Conservation (phyloP, 2,113 vertebrate species). For the Phrynosoma platyrhinos region DNA sequence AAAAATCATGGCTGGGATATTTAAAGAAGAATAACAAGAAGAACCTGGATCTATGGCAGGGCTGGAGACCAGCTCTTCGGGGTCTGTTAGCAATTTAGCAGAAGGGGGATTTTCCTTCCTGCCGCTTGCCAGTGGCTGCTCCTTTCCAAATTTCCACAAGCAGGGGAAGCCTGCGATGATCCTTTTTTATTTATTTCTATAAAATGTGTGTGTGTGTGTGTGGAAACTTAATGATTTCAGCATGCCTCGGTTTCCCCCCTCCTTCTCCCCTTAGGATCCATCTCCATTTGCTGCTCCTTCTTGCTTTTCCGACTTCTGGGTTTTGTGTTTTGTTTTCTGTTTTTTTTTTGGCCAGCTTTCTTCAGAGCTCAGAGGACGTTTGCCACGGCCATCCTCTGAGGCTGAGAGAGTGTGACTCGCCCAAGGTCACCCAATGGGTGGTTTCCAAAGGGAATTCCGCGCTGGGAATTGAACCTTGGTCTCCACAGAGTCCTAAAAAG, state of each 20-base stretch:
- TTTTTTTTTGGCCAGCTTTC: no score
- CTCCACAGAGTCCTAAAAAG: no score
- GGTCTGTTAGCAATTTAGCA: constrained; percentile 81
- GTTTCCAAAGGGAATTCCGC: no score
- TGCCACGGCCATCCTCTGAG: no score
- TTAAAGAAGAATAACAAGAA: constrained; percentile 66
- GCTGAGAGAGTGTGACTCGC: no score
- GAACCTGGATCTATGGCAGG: constrained; percentile 59
- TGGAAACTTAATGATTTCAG: constrained; percentile 79
- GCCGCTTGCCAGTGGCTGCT: constrained; percentile 78
- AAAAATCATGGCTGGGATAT: constrained; percentile 47
- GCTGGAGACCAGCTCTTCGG: constrained; percentile 56
- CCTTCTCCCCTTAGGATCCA: constrained; percentile 15
- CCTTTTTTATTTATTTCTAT: neutral
- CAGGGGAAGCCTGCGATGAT: constrained; percentile 80
- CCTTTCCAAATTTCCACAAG: constrained; percentile 83
- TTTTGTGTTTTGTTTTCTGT: no score
- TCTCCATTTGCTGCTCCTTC: no score
- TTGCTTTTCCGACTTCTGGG: no score
- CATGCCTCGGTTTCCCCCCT: constrained; percentile 62
- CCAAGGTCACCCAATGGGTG: no score
- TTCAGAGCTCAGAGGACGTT: no score
- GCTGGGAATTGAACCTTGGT: no score
- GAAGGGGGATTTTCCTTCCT: constrained; percentile 83
- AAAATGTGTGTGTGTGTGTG: neutral